These are phyloP conservation scores for Megalops cyprinoides DNA, from an alignment of 2,797 vertebrate species.

Conservation along the genomic window DNA sequence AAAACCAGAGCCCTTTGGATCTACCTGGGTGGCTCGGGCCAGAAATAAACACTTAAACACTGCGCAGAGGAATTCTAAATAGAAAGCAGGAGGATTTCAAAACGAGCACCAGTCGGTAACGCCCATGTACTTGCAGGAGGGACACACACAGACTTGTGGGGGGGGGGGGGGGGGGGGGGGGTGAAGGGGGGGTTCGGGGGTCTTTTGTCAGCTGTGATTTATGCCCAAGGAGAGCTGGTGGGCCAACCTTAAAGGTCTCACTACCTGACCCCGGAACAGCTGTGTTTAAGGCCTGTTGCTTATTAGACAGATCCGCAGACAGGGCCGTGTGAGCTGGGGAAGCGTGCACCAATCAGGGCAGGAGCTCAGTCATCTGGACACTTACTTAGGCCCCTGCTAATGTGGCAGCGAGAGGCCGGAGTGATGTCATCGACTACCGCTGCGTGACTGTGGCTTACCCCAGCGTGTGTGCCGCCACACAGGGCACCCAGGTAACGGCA, in stretches of 20 bases:
- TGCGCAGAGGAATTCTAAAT: not conserved
- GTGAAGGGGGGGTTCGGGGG: constrained; percentile 45
- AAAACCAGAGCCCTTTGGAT: not conserved
- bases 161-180: no score
- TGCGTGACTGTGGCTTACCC: not conserved
- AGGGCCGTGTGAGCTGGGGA: constrained; percentile 42
- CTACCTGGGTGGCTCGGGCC: not conserved
- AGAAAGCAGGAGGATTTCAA: not conserved
- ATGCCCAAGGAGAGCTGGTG: constrained; percentile 60
- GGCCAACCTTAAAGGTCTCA: constrained; percentile 64
- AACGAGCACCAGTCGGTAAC: constrained; percentile 42
- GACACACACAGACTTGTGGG: constrained; percentile 57
- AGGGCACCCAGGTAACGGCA: no score
- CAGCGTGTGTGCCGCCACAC: not conserved
- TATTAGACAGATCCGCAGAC: constrained; percentile 56
- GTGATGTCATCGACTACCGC: not conserved
- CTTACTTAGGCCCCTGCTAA: constrained; percentile 22
- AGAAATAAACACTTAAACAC: not conserved
- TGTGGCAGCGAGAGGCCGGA: constrained; percentile 27
- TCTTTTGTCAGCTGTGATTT: constrained; percentile 63
- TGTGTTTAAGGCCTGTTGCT: constrained; percentile 68
- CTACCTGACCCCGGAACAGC: constrained; percentile 68
- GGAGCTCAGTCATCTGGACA: not conserved
- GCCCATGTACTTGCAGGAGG: constrained; percentile 41
- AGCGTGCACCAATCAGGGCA: constrained; percentile 15